Conservation (phyloP, 2,888 invertebrate species). For the Acleris emargana region DNA sequence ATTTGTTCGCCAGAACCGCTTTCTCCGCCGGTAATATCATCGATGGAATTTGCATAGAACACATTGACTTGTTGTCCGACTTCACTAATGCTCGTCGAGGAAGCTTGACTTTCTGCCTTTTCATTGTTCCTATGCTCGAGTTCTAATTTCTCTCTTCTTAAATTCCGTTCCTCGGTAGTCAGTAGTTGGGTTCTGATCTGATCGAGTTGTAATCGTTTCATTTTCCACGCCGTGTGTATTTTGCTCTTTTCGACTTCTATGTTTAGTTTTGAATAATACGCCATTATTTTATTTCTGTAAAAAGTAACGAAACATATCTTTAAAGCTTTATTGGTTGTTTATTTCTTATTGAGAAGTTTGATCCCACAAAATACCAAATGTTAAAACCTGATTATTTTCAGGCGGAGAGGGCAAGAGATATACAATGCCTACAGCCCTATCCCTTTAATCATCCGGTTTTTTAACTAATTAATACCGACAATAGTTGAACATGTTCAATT, state of each 20-base stretch:
- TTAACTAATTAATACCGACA: too few relatives aligned
- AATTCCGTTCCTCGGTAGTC: constrained; percentile 79
- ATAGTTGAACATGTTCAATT: too few relatives aligned
- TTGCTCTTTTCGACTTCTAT: constrained; percentile 84
- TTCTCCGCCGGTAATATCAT: constrained; percentile 25
- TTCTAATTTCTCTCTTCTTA: constrained; percentile 81
- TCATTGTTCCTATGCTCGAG: constrained; percentile 61
- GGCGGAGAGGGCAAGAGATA: too few relatives aligned
- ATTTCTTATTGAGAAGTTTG: too few relatives aligned
- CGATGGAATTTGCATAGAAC: constrained; percentile 20
- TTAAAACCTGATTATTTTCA: too few relatives aligned
- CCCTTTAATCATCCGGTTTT: too few relatives aligned
- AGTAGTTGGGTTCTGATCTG: constrained; percentile 73
- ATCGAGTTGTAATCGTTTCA: constrained; percentile 73
- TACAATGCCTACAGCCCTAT: too few relatives aligned
- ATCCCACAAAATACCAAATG: too few relatives aligned
- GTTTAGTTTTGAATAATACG: constrained; percentile 86
- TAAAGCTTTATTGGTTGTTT: background rate
- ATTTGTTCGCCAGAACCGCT: constrained; percentile 38
- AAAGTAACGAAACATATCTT: constrained; percentile 6
- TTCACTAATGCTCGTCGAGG: constrained; percentile 59
- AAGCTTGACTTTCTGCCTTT: constrained; percentile 48
- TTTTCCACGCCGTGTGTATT: constrained; percentile 83
- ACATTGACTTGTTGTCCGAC: constrained; percentile 48
- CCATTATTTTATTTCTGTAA: constrained; percentile 83